These are phyloP conservation scores for Thrips palmi DNA, from an alignment of 1,140 invertebrate genomes.

Conservation along the genomic window DNA sequence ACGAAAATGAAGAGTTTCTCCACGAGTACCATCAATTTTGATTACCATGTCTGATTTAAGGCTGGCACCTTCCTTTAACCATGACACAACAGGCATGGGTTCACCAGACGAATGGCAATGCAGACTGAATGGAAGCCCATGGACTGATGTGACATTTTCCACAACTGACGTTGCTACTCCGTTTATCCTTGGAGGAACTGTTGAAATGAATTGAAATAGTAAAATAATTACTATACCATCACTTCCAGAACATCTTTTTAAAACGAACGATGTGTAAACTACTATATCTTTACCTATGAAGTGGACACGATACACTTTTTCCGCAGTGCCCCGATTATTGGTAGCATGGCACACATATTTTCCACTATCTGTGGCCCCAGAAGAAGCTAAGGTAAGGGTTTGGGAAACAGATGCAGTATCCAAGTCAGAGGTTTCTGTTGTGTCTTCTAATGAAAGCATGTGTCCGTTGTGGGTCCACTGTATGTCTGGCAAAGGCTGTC, in stretches of 20 bases:
- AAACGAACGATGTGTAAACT: background rate
- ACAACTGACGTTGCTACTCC: background rate
- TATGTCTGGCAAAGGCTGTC: constrained; percentile 11
- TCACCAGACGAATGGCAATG: constrained; percentile 13
- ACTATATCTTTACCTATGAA: constrained; percentile 12
- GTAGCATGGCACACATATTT: constrained; percentile 18
- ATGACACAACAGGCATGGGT: constrained; percentile 11
- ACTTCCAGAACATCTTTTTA: background rate
- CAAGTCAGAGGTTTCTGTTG: background rate
- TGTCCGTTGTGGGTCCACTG: constrained; percentile 16
- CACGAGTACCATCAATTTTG: constrained; percentile 8
- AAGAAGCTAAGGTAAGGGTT: constrained; percentile 1
- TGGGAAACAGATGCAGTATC: background rate
- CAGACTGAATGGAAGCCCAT: constrained; percentile 13
- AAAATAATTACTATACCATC: background rate
- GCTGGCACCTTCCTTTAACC: constrained; percentile 11
- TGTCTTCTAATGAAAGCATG: constrained; percentile 4
- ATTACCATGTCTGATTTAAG: constrained; percentile 2
- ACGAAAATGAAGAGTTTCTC: constrained; percentile 7
- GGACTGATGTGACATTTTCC: constrained; percentile 6
- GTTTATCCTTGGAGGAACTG: constrained; percentile 14
- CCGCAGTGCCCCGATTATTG: constrained; percentile 18
- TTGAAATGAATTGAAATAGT: constrained; percentile 7
- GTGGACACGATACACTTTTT: constrained; percentile 15
- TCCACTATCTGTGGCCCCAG: constrained; percentile 9